Evolutionary conservation across 2,888 invertebrate species (phyloP), one percentile per base, ranked within the genome.

Genomic region (Quadroppia sp.): DNA sequence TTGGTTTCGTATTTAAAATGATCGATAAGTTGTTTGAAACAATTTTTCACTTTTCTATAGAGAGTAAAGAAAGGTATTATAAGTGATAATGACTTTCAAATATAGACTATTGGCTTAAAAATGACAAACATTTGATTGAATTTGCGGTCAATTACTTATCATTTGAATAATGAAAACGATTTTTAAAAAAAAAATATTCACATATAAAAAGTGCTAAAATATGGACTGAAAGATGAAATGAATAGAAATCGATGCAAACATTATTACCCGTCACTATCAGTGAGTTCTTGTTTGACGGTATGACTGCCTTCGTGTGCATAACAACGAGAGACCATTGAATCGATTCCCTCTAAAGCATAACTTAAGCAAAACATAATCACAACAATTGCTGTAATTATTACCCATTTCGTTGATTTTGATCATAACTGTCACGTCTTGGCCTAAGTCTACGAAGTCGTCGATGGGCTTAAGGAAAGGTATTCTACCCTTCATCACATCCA

Each of bases 261-360:
- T n/a, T 36, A 75, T 71, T 77, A 90, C 77, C 91, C 91, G 45
- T 86, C 85, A 75, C 89, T 88, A 81, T 90, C 90, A 11, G 90
- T 83, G 25, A 91, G 84, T 76, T 88, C 88, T 80, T 90, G 90
- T 1, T 88, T 88, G 2, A 89, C 87, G 79, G 89, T 89, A 0
- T 89, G 89, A 2, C 90, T 83, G 11, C 91, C 91, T 80, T 91
- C 91, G 79, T 90, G 88, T 0, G 91, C 91, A 3, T 88, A 83
- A 81, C 91, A 91, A 80, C 90, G 89, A 0, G 90, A 88, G 42
- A 91, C 87, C 77, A 88, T 87, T 74, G 90, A 87, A 40, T 89
- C 90, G 76, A 90, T 87, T 25, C 88, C 89, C 78, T 86, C 89
- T 86, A 85, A 23, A 28, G 74, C 64, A 40, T n/a, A 61, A 64